phyloP scores from a whole-genome alignment of 2,797 vertebrate species.

The Cercopithecus neglectus region DNA sequence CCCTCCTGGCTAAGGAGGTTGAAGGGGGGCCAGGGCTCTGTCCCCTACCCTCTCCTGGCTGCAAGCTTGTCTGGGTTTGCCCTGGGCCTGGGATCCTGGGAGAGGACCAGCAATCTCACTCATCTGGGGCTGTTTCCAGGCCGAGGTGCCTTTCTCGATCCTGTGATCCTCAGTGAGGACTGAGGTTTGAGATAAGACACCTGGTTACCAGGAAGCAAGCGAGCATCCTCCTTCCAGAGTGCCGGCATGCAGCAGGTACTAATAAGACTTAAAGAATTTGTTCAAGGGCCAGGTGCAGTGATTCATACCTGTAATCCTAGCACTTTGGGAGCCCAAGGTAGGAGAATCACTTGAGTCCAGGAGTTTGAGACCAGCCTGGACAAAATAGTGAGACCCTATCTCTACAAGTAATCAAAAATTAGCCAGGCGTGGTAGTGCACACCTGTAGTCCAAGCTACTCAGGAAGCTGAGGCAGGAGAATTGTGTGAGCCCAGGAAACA shows the following conservation, averaged over 20 bases:
- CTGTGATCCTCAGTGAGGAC: fast-evolving
- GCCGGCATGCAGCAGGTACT: not conserved
- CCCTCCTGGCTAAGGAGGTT: not conserved
- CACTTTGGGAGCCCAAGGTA: not conserved
- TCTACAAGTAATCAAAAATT: not conserved
- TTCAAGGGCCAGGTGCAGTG: not conserved
- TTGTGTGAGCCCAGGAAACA: too few species aligned
- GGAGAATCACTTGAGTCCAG: not conserved
- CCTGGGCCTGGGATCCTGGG: not conserved
- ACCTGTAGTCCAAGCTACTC: not conserved
- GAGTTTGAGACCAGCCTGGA: not conserved
- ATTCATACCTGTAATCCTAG: not conserved
- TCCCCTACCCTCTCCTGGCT: too few species aligned
- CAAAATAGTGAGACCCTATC: not conserved
- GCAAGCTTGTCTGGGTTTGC: too few species aligned
- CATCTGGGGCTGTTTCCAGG: fast-evolving
- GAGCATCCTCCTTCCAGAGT: fast-evolving
- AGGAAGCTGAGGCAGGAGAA: too few species aligned
- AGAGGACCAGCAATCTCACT: not conserved
- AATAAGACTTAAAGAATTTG: fast-evolving
- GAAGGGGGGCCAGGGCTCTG: not conserved
- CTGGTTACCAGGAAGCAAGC: not conserved
- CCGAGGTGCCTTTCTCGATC: not conserved
- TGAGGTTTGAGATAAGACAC: not conserved
- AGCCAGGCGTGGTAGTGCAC: not conserved